A percentile compares a stretch with the other conserved stretches of the same genome.
These are phyloP conservation scores for Limnephilus rhombicus DNA, from an alignment of 2,888 invertebrate genomes.

Conservation along the genomic window DNA sequence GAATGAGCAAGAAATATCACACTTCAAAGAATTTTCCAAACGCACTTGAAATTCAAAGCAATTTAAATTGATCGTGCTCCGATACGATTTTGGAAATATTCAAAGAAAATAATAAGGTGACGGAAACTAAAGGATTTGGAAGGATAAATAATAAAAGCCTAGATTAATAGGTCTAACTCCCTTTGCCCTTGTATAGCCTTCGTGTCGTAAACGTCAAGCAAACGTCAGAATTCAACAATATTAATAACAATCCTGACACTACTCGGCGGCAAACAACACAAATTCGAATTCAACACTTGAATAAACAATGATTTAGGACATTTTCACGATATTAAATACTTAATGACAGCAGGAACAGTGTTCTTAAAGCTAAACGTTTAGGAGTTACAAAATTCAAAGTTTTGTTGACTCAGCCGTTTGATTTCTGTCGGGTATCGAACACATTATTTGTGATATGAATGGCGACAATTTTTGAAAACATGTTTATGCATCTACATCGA, in stretches of 20 bases:
- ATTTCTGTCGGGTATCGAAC: not conserved
- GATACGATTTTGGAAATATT: constrained; percentile 10
- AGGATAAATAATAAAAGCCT: constrained; percentile 5
- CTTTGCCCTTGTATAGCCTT: not conserved
- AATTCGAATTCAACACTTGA: not conserved
- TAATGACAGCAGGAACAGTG: not conserved
- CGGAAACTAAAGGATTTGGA: constrained; percentile 33
- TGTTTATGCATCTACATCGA: not conserved
- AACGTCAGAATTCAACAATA: constrained; percentile 3
- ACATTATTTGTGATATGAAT: not conserved
- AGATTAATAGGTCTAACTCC: not conserved
- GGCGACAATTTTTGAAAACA: not conserved
- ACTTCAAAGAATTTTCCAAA: constrained; percentile 41
- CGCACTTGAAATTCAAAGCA: constrained; percentile 34
- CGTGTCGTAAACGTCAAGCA: constrained; percentile 20
- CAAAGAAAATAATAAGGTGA: constrained; percentile 34
- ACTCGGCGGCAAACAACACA: constrained; percentile 4
- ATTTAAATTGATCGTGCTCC: constrained; percentile 46
- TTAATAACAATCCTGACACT: not conserved
- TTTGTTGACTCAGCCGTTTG: not conserved
- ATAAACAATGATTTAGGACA: not conserved
- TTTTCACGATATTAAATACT: not conserved
- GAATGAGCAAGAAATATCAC: constrained; percentile 37
- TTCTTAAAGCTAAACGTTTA: not conserved
- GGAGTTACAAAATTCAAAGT: not conserved